Percentiles rank a stretch among this genome's conserved stretches.
Evolutionary conservation across 1,140 invertebrate species (phyloP).

Genomic region (Ceratina calcarata): DNA sequence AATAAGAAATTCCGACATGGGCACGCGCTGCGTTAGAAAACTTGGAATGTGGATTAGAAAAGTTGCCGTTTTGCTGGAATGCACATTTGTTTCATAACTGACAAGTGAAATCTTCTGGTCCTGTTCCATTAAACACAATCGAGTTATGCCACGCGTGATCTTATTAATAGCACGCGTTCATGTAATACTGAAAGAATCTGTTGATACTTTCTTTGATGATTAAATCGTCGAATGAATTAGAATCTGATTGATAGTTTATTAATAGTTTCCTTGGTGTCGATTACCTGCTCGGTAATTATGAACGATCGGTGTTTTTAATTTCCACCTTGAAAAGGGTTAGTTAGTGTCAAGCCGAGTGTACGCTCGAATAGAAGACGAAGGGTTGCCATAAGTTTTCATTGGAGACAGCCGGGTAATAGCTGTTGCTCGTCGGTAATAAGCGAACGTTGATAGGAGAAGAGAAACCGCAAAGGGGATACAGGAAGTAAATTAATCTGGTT

Average conservation of each 20-base stretch:
- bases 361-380: not conserved
- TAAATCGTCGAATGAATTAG: no score
- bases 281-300: not conserved
- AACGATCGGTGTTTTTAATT: not conserved
- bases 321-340: not conserved
- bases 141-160: not conserved
- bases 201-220: not conserved
- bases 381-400: conserved; percentile 26
- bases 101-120: conserved; percentile 33
- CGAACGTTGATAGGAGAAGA: conserved; percentile 18
- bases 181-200: not conserved
- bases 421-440: conserved; percentile 3
- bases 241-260: not conserved
- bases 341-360: not conserved
- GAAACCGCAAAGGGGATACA: conserved; percentile 45
- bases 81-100: conserved; percentile 17
- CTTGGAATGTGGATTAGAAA: conserved; percentile 6
- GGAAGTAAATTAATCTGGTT: conserved; percentile 52
- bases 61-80: not conserved
- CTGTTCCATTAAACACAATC: conserved; percentile 23
- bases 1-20: not conserved
- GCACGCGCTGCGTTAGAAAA: conserved; percentile 3
- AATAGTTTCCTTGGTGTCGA: not conserved
- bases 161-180: not conserved
- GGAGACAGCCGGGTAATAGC: conserved; percentile 36